Conservation (phyloP, 2,113 vertebrate genomes). For the Rafetus swinhoei region DNA sequence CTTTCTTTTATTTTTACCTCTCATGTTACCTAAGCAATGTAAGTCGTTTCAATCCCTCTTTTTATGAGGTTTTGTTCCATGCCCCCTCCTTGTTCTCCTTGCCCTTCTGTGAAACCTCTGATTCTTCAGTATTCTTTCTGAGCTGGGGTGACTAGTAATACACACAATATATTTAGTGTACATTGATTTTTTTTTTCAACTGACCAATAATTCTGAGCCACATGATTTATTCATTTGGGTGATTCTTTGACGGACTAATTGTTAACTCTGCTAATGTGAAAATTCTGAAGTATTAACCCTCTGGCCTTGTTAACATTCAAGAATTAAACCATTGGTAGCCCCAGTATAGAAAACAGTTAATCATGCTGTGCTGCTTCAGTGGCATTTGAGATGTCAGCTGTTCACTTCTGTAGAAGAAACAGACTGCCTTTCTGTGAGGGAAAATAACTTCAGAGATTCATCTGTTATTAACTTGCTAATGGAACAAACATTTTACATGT, state of each 20-base stretch:
- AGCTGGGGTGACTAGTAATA: not conserved
- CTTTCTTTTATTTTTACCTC: not conserved
- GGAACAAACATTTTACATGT: not conserved
- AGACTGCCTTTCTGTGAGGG: not conserved
- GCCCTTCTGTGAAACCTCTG: not conserved
- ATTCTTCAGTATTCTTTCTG: not conserved
- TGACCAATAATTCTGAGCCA: not conserved
- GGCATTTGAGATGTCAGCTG: not conserved
- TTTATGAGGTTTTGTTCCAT: not conserved
- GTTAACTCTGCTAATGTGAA: not conserved
- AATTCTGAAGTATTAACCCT: not conserved
- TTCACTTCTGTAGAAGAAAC: not conserved
- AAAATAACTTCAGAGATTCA: not conserved
- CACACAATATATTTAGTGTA: not conserved
- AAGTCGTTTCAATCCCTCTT: not conserved
- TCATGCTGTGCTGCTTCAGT: not conserved
- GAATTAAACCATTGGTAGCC: not conserved
- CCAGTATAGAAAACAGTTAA: not conserved
- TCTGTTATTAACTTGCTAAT: not conserved
- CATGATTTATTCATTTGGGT: not conserved
- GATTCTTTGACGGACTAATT: not conserved
- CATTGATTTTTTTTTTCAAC: not conserved
- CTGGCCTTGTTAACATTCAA: not conserved
- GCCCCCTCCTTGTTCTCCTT: not conserved
- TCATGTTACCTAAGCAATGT: not conserved